Percentiles rank a stretch among this genome's conserved stretches.
Conservation (phyloP, 2,797 vertebrate genomes). For the Calcarius lapponicus region DNA sequence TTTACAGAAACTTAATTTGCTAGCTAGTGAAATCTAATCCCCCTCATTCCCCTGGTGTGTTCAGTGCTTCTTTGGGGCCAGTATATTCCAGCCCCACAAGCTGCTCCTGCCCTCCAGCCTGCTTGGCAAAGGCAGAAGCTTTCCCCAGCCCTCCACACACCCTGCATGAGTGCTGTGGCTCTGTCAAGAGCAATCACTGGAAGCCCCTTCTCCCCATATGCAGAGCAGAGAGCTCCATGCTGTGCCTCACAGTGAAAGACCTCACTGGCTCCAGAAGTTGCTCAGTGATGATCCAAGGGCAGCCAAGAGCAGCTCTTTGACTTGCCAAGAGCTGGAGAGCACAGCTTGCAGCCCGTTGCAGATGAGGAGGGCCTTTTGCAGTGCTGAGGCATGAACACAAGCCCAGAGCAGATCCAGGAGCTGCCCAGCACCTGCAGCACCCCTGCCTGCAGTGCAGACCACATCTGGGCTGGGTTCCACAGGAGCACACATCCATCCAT, state of each 20-base stretch:
- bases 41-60: accelerated
- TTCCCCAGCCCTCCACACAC: neutral
- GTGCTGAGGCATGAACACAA: accelerated
- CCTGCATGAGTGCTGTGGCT: accelerated
- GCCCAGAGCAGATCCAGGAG: neutral
- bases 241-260: neutral
- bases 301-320: neutral
- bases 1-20: neutral
- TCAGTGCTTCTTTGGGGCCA: neutral
- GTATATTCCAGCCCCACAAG: neutral
- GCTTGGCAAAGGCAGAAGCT: neutral
- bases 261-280: neutral
- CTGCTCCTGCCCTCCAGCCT: neutral
- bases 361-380: neutral
- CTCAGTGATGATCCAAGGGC: accelerated
- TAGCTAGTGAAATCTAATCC: neutral
- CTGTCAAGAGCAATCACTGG: neutral
- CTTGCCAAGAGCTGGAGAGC: accelerated
- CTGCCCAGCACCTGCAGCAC: neutral
- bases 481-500: accelerated
- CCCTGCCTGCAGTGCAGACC: neutral
- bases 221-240: neutral
- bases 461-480: neutral
- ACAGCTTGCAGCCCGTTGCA: neutral
- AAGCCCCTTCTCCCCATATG: neutral